Conservation (phyloP, 2,113 vertebrate species). For the Cynopterus brachyotis region DNA sequence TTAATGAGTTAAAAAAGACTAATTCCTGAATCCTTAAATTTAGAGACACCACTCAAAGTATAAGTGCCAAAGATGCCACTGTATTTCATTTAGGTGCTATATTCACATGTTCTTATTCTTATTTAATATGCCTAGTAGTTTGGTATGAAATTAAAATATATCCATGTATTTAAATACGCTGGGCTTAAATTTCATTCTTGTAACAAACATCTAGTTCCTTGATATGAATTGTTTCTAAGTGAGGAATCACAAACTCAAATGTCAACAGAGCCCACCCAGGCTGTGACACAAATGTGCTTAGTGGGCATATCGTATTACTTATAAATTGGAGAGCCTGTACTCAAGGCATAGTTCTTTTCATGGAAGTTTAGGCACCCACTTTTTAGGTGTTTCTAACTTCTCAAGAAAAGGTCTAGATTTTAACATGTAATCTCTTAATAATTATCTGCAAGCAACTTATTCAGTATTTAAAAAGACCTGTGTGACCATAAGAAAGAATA, state of each 20-base stretch:
- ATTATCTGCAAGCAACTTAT: background rate
- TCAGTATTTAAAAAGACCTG: background rate
- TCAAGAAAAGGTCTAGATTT: background rate
- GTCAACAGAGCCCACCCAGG: background rate
- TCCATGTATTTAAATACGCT: background rate
- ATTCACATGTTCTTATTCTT: background rate
- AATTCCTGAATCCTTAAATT: background rate
- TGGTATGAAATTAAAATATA: background rate
- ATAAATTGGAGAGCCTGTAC: background rate
- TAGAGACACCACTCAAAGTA: background rate
- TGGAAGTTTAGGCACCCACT: background rate
- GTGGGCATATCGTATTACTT: accelerated
- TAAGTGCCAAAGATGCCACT: background rate
- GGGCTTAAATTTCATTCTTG: background rate
- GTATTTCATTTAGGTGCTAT: background rate
- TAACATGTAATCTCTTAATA: background rate
- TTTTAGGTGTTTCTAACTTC: background rate
- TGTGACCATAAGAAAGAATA: background rate
- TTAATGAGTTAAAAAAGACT: slow-evolving; percentile 1
- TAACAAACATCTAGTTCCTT: background rate
- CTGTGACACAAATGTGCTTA: background rate
- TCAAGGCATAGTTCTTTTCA: background rate
- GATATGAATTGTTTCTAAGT: background rate
- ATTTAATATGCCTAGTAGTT: background rate
- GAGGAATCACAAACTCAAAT: background rate